Evolutionary conservation across 2,888 invertebrate species (phyloP).

Genomic region (Unio delphinus): DNA sequence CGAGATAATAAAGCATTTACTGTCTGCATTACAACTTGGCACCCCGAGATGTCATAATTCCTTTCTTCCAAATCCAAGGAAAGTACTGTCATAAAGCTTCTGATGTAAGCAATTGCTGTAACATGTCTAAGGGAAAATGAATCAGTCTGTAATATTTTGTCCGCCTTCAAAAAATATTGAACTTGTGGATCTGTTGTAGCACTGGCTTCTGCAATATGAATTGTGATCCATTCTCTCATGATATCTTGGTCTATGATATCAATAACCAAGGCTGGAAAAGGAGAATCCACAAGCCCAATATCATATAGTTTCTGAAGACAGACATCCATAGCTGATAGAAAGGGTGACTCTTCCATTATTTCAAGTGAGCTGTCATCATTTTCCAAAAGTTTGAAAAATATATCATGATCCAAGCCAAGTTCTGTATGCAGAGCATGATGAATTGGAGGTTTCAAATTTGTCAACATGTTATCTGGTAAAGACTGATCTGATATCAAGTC

Average conservation of each 20-base stretch:
- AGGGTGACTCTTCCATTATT: not conserved
- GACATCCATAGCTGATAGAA: slow-evolving; percentile 3
- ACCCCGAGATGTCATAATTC: no score
- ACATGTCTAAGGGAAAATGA: no score
- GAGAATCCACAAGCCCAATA: slow-evolving; percentile 2
- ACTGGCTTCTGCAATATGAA: no score
- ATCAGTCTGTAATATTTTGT: no score
- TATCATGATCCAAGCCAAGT: slow-evolving; percentile 1
- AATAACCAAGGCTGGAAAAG: slow-evolving; percentile 11
- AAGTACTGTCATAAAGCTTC: no score
- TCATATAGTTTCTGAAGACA: slow-evolving; percentile 3
- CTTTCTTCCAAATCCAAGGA: no score
- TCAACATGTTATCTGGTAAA: slow-evolving; percentile 8
- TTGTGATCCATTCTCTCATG: not conserved
- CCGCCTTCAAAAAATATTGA: no score
- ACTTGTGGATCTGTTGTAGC: no score
- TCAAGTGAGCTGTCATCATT: no score
- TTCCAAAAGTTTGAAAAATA: not conserved
- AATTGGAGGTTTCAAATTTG: slow-evolving; percentile 12
- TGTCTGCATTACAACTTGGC: no score
- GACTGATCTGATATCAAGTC: not conserved
- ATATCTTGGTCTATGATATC: slow-evolving; percentile 11
- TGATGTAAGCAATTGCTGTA: no score
- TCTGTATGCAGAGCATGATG: slow-evolving; percentile 5
- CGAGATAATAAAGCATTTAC: no score